Evolutionary conservation across 2,113 vertebrate species (phyloP), one percentile per base, ranked within the genome.

Genomic region (Aleadryas rufinucha): DNA sequence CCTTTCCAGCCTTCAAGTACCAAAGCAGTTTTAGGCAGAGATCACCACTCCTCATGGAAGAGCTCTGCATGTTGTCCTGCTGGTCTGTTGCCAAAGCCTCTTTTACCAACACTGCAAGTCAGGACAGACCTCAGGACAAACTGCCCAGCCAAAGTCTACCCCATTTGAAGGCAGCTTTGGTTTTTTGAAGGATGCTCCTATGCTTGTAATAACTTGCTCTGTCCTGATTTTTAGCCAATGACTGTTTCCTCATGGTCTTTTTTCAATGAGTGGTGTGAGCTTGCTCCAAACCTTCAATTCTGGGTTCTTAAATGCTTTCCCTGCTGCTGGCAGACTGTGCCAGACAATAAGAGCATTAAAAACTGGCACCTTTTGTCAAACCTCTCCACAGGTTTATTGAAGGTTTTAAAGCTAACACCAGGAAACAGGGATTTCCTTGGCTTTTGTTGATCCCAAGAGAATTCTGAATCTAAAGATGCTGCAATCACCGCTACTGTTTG

Each of bases 281-380:
- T 92, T 78, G 69, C 89, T 82, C 65, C 91, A 95, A 60, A 93
- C n/a, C 64, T 93, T 42, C 71, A 90, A 12, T 74, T 92, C 88
- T 57, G 75, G 20, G 30, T 74, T 53, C 77, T 84, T 80, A 90
- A 92, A 94, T 57, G 90, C 27, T 80, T 90, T 86, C 42, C 42
- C 52, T 83, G 45, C 41, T 86, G 76, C 85, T 94, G 86, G 71
- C 86, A 72, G 79, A 63, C 71, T 54, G 45, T 76, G 92, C 21
- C 60, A 86, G 76, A 42, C 24, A 76, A 6, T 42, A 90, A 88
- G 41, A 77, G 71, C 88, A 88, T 33, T 92, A 72, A 88, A 56
- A 93, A 80, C 18, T 8, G 16, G 28, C 61, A 59, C n/a, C 59
- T 80, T 71, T 90, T 42, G 47, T 86, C 88, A 86, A 85, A 65